Base-by-base conservation (phyloP, 2,888 invertebrate genomes). In the Stratiomys singularior region DNA sequence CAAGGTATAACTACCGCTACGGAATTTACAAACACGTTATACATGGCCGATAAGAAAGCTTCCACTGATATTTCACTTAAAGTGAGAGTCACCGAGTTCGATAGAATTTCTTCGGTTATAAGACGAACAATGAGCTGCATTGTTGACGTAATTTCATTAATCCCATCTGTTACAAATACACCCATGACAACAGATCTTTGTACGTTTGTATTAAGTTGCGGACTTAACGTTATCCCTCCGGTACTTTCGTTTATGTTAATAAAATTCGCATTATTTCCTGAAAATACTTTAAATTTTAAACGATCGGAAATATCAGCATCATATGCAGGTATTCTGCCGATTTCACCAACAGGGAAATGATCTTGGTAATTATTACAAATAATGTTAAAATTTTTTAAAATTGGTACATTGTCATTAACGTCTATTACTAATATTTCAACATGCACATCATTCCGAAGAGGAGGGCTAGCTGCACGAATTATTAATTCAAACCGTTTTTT, bases 281-380 rank as follows among this genome's bases (percentile, higher is more conserved):
- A 93, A 0, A 97, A 86, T 79, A 98, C 95, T 44, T 92, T 90
- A 87, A 95, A 98, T 78, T 91, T 90, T 0, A 91, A 88, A 85
- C 91, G 92, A 85, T 98, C 97, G 4, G 94, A 94, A 30, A 97
- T 96, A 88, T 98, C 98, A 13, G 97, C 97, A 87, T 99, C 98
- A 83, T 92, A 93, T 0, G 98, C 98, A 0, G 98, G 98, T 44
- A 98, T 94, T 77, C 92, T 90, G 0, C 98, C 98, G 83, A 98
- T 95, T 0, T 95, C 92, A 0, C 94, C 94, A n/a, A 93, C 93
- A 0, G 98, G 97, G 84, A 98, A 98, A 83, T 95, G 94, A 83
- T 97, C 95, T 81, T 93, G 93, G 86, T 94, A 98, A 84, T 98
- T 98, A 87, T 98, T 98, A 87, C 98, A 96, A 72, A 99, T 93